Conservation (phyloP, 2,888 invertebrate genomes). For the Agonopterix heracliana region DNA sequence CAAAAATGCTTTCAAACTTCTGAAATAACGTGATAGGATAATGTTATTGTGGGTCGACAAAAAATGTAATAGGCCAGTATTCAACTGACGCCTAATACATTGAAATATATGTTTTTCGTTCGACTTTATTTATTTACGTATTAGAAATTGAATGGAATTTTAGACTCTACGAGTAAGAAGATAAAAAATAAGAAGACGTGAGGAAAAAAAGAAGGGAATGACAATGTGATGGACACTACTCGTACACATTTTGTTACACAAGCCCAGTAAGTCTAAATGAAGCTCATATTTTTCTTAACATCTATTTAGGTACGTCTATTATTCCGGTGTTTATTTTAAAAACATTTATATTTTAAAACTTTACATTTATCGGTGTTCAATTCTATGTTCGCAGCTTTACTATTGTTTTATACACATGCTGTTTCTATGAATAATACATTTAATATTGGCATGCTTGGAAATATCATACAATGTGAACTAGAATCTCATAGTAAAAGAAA, state of each 20-base stretch:
- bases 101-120: constrained; percentile 12
- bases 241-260: constrained; percentile 61
- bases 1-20: constrained; percentile 2
- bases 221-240: constrained; percentile 38
- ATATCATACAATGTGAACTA: too few relatives aligned
- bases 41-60: constrained; percentile 7
- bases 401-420: too few relatives aligned
- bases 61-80: not conserved
- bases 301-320: constrained; percentile 55
- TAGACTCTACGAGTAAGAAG: too few relatives aligned
- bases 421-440: too few relatives aligned
- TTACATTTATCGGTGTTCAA: not conserved
- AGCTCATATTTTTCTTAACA: constrained; percentile 74
- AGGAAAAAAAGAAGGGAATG: constrained; percentile 30
- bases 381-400: not conserved
- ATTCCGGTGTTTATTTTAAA: constrained; percentile 1
- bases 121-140: too few relatives aligned
- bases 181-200: constrained; percentile 4
- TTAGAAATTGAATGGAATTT: too few relatives aligned
- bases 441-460: too few relatives aligned
- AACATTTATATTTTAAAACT: not conserved
- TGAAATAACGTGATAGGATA: constrained; percentile 9
- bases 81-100: too few relatives aligned
- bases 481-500: too few relatives aligned
- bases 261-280: constrained; percentile 71